phyloP scores from a whole-genome alignment of 2,113 vertebrate species.

The Peucedramus taeniatus region DNA sequence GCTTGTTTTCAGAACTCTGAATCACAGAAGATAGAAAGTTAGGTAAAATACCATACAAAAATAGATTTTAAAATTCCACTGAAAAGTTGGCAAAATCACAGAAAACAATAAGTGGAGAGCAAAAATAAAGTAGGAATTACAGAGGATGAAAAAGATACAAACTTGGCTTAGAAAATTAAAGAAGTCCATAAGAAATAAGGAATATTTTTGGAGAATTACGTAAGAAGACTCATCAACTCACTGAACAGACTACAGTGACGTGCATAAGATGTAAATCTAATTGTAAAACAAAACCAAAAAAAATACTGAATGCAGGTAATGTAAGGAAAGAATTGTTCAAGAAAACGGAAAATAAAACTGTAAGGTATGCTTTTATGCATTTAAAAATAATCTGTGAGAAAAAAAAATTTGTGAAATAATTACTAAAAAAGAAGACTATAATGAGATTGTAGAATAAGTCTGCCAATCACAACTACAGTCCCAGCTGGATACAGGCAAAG shows the following conservation, averaged over 20 bases:
- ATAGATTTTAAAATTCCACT: neutral
- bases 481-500: neutral
- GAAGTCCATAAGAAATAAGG: neutral
- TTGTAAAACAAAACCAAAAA: neutral
- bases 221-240: neutral
- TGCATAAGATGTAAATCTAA: neutral
- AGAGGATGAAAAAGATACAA: neutral
- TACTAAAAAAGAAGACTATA: neutral
- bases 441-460: neutral
- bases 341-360: neutral
- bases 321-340: neutral
- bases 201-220: neutral
- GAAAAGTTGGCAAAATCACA: neutral
- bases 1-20: neutral
- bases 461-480: neutral
- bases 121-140: neutral
- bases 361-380: neutral
- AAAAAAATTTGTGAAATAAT: neutral
- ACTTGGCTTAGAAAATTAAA: neutral
- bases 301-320: neutral
- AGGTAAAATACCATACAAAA: neutral
- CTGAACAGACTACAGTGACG: neutral
- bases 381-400: neutral
- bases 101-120: neutral
- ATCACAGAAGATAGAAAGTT: neutral